phyloP scores from a whole-genome alignment of 2,888 invertebrate species.

The Punctoribates punctum region DNA sequence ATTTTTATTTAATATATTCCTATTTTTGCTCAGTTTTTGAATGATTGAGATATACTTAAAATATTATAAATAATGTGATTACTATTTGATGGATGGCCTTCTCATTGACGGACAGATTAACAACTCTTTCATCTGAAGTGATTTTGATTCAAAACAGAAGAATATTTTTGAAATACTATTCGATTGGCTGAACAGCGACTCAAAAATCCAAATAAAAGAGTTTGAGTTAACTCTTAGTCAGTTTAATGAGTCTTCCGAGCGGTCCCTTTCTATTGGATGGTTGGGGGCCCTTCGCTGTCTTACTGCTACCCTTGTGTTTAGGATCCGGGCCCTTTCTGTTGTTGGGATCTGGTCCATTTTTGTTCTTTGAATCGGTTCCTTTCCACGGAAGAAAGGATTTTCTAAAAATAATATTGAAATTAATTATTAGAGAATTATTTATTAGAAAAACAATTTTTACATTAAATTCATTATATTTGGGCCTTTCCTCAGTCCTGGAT shows the following conservation, averaged over 20 bases:
- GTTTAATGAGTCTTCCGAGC: slow-evolving; percentile 20
- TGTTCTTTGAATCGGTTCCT: slow-evolving; percentile 48
- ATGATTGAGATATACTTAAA: too few species aligned
- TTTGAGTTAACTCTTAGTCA: not conserved
- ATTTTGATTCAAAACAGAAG: too few species aligned
- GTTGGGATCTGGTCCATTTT: slow-evolving; percentile 46
- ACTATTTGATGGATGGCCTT: too few species aligned
- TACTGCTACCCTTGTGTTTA: slow-evolving; percentile 37
- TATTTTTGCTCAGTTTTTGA: too few species aligned
- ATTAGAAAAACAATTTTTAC: not conserved
- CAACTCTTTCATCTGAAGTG: too few species aligned
- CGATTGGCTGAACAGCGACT: too few species aligned
- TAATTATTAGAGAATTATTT: slow-evolving; percentile 5
- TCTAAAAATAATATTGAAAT: slow-evolving; percentile 43
- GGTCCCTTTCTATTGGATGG: slow-evolving; percentile 68
- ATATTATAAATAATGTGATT: too few species aligned
- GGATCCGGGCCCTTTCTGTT: slow-evolving; percentile 45
- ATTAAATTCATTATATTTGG: slow-evolving; percentile 54
- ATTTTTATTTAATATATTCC: too few species aligned
- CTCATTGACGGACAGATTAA: too few species aligned
- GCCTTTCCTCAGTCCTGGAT: slow-evolving; percentile 68
- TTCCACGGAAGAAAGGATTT: slow-evolving; percentile 48
- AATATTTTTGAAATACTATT: too few species aligned
- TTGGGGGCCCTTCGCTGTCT: slow-evolving; percentile 65
- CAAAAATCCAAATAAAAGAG: too few species aligned